phyloP scores from a whole-genome alignment of 2,797 vertebrate species.

The Sebastolobus altivelis region DNA sequence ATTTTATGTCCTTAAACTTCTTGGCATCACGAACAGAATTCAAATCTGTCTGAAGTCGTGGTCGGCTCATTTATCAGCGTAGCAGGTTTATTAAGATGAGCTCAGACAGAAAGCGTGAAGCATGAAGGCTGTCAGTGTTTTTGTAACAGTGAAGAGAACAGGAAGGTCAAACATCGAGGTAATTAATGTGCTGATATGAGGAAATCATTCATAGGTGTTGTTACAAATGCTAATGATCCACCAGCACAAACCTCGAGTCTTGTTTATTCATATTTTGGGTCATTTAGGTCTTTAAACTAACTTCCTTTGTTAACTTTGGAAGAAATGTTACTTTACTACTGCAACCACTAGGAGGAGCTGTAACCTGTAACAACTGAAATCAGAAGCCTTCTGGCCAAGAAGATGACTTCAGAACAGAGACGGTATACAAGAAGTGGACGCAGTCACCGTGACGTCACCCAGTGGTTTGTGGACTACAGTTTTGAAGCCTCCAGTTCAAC shows the following conservation, averaged over 20 bases:
- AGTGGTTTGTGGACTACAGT: too few relatives aligned
- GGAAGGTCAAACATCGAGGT: conserved; percentile 10
- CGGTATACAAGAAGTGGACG: too few relatives aligned
- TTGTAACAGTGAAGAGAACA: not conserved
- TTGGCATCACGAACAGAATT: not conserved
- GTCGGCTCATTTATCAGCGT: not conserved
- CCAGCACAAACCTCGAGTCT: not conserved
- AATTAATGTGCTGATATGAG: not conserved
- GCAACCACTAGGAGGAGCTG: too few relatives aligned
- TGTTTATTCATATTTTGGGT: too few relatives aligned
- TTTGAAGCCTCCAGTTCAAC: too few relatives aligned
- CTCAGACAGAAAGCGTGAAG: not conserved
- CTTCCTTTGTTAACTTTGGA: too few relatives aligned
- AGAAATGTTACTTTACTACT: too few relatives aligned
- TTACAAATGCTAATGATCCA: not conserved
- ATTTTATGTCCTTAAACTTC: not conserved
- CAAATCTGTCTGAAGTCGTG: not conserved
- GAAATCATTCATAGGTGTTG: not conserved
- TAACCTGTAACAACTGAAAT: too few relatives aligned
- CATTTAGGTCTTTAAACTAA: too few relatives aligned
- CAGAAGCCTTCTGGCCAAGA: too few relatives aligned
- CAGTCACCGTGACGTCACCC: too few relatives aligned
- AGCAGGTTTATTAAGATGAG: conserved; percentile 12
- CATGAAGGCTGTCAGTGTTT: not conserved
- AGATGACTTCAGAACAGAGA: too few relatives aligned